These are phyloP conservation scores for Campylomormyrus numenius DNA, from an alignment of 2,113 vertebrate genomes.

Conservation along the genomic window DNA sequence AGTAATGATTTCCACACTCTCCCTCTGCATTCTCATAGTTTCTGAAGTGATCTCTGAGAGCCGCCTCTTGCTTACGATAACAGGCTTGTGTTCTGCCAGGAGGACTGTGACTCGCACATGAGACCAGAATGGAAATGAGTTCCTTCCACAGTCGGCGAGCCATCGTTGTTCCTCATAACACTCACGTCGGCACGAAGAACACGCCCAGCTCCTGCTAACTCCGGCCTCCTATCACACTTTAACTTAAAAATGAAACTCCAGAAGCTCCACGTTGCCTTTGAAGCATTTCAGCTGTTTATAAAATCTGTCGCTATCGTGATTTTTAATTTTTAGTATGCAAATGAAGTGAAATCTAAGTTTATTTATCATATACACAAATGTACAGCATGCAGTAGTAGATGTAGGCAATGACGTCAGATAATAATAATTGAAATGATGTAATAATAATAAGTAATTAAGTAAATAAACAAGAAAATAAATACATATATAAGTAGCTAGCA, in stretches of 20 bases:
- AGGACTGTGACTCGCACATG: background rate
- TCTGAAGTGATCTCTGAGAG: background rate
- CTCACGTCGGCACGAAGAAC: background rate
- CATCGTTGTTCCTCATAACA: background rate
- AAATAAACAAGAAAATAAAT: background rate
- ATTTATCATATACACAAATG: background rate
- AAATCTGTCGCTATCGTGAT: background rate
- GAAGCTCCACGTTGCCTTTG: background rate
- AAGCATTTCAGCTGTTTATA: background rate
- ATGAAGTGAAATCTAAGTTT: background rate
- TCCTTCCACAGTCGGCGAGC: background rate
- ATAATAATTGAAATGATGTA: background rate
- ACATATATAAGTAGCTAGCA: background rate
- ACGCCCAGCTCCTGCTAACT: background rate
- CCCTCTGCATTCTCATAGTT: slow-evolving; percentile 3
- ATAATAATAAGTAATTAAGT: background rate
- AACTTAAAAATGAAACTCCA: background rate
- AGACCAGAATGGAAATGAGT: background rate
- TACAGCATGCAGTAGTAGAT: background rate
- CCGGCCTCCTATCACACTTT: background rate
- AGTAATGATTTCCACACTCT: background rate
- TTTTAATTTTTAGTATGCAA: background rate
- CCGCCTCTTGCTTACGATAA: background rate
- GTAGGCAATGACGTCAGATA: background rate
- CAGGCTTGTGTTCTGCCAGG: background rate